Base-by-base conservation (phyloP, 2,888 invertebrate genomes). In the Reticulitermes lucifugus region DNA sequence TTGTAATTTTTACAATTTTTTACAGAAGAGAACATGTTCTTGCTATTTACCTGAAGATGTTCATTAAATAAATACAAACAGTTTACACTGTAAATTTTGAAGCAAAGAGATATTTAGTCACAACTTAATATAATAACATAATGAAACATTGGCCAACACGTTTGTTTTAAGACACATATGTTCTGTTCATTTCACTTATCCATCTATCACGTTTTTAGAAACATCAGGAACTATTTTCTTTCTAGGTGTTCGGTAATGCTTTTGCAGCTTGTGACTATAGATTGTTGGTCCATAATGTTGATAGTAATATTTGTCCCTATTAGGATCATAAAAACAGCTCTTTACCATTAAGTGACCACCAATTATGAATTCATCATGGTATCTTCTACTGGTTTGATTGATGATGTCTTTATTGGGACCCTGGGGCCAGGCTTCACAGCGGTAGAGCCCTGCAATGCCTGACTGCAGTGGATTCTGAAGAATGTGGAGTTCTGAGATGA, bases 361-460 rank as follows among this genome's bases (percentile, higher is more conserved):
- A 46, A 77, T 77, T 77, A 77, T n/a, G 14, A 77, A 77, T 22
- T 77, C 77, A n/a, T 77, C 77, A n/a, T 77, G 4, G 21, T 77
- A 77, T 25, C 18, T 14, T 46, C n/a, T n/a, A n/a, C 25, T 65
- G 65, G 65, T 10, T n/a, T n/a, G 25, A 21, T 22, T 25, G n/a
- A 51, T 6, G 12, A 10, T 43, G n/a, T 77, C 41, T 41, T 73
- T 73, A n/a, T 4, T n/a, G 6, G 35, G 10, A n/a, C 77, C 77
- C 51, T 77, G 77, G 41, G 77, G 77, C 77, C 77, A 77, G 21
- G 77, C 77, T 46, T 77, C 77, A 77, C 77, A 77, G 46, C 77
- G 77, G 22, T 77, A 77, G 3, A 77, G 77, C 22, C 77, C 77
- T 18, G 77, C 77, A n/a, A 46, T 51, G 4, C 51, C 77, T 10